Percentiles rank a stretch among this genome's conserved stretches.
Evolutionary conservation across 2,113 vertebrate species (phyloP).

Genomic region (Steatornis caripensis): DNA sequence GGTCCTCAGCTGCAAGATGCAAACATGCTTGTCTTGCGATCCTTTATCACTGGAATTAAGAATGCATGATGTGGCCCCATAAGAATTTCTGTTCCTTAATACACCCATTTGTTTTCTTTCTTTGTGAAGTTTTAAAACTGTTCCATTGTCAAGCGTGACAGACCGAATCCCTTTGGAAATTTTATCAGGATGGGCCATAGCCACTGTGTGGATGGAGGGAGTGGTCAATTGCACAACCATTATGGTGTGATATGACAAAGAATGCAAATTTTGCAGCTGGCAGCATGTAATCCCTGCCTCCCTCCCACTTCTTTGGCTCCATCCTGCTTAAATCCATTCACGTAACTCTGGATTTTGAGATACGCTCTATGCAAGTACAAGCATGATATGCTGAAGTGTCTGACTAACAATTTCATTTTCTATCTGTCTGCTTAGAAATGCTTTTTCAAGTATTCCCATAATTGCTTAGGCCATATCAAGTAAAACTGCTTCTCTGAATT

Average conservation of each 20-base stretch:
- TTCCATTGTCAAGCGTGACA: constrained; percentile 4
- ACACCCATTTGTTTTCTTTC: constrained; percentile 18
- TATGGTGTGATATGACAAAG: constrained; percentile 9
- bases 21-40: background rate
- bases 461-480: background rate
- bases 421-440: background rate
- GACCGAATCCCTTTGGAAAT: background rate
- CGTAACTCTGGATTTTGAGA: constrained; percentile 30
- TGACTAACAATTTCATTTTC: background rate
- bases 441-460: background rate
- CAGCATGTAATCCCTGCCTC: constrained; percentile 10
- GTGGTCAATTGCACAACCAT: background rate
- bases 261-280: constrained; percentile 31
- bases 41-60: constrained; percentile 32
- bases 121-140: constrained; percentile 19
- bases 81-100: constrained; percentile 49
- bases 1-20: background rate
- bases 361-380: background rate
- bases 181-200: background rate
- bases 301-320: background rate
- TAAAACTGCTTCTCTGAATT: background rate
- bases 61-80: constrained; percentile 1
- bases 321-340: constrained; percentile 3
- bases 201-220: background rate
- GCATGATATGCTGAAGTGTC: background rate